These are phyloP conservation scores for Chrysolina oricalcia DNA, from an alignment of 2,888 invertebrate genomes.

Conservation along the genomic window DNA sequence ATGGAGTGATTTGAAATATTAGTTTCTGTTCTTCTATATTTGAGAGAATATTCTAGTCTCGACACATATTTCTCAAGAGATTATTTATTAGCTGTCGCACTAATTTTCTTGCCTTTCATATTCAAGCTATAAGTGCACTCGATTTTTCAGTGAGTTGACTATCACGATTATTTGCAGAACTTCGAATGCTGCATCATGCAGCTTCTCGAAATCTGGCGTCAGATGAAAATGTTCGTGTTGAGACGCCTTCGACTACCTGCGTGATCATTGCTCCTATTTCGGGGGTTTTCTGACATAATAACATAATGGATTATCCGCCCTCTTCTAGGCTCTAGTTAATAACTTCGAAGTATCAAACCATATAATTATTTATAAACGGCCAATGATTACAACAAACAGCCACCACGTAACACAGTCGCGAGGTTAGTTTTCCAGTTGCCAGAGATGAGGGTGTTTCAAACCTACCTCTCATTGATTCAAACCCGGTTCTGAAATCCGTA, in stretches of 20 bases:
- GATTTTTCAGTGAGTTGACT: too few relatives aligned
- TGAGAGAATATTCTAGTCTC: too few relatives aligned
- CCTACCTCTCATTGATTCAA: too few relatives aligned
- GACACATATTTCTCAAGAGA: too few relatives aligned
- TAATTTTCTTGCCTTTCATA: too few relatives aligned
- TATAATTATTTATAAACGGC: slow-evolving; percentile 2
- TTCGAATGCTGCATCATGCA: background rate
- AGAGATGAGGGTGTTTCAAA: too few relatives aligned
- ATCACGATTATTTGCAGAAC: too few relatives aligned
- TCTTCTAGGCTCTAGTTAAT: background rate
- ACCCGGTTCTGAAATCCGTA: too few relatives aligned
- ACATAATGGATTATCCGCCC: slow-evolving; percentile 19
- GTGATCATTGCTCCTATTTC: slow-evolving; percentile 4
- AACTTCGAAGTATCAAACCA: slow-evolving; percentile 5
- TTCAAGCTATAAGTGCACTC: too few relatives aligned
- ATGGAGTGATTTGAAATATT: too few relatives aligned
- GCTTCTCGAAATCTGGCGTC: slow-evolving; percentile 4
- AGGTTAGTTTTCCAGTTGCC: background rate
- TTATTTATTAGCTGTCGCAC: too few relatives aligned
- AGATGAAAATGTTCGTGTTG: slow-evolving; percentile 3
- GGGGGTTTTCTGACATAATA: slow-evolving; percentile 6
- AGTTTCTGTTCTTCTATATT: too few relatives aligned
- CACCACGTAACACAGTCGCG: background rate
- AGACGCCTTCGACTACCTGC: slow-evolving; percentile 10
- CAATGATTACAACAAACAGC: background rate